Percentiles rank a stretch among this genome's conserved stretches.
Evolutionary conservation across 2,797 vertebrate species (phyloP).

Genomic region (Pristis pectinata): DNA sequence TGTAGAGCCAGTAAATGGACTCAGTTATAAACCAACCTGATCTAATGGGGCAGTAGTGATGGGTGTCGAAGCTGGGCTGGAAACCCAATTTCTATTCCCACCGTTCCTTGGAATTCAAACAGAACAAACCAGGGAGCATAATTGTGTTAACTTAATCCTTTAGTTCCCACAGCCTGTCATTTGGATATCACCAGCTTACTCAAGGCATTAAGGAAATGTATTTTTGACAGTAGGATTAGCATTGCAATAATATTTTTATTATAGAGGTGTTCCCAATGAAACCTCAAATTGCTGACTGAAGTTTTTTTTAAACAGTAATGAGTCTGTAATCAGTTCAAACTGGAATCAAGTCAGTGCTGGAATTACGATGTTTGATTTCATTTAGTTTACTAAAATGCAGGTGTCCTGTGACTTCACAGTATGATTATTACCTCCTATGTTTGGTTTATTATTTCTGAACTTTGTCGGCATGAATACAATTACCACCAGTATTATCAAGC

Average conservation of each 20-base stretch:
- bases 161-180: neutral
- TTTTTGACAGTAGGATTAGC: neutral
- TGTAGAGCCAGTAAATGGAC: neutral
- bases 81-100: neutral
- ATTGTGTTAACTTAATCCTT: neutral
- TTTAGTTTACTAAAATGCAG: neutral
- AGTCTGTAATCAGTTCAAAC: neutral
- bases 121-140: neutral
- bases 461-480: neutral
- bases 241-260: neutral
- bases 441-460: neutral
- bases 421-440: neutral
- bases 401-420: neutral
- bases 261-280: neutral
- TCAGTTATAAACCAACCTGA: neutral
- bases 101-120: neutral
- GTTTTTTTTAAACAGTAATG: neutral
- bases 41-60: too few relatives aligned
- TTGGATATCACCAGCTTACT: neutral
- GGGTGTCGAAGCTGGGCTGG: too few relatives aligned
- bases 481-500: neutral
- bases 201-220: neutral
- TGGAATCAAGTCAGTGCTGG: neutral
- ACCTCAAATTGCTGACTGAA: neutral
- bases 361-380: neutral